phyloP scores from a whole-genome alignment of 2,888 invertebrate genomes.

The Lydus trimaculatus region DNA sequence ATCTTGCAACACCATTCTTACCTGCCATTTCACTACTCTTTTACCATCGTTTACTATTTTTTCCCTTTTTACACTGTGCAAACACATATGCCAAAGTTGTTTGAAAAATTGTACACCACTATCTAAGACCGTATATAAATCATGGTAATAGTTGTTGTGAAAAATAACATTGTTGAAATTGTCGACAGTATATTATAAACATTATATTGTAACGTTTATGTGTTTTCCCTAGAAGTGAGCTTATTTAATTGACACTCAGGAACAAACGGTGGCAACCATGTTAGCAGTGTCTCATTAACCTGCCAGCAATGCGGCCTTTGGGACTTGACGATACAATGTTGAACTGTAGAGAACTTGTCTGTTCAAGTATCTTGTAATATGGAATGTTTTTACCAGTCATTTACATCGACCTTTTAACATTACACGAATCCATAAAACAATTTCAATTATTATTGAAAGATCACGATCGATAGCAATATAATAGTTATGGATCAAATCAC shows the following conservation, averaged over 20 bases:
- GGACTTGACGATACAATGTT: slow-evolving; percentile 14
- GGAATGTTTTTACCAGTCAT: slow-evolving; percentile 14
- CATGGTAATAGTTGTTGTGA: slow-evolving; percentile 10
- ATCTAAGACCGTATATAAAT: not conserved
- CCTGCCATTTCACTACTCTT: not conserved
- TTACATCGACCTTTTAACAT: slow-evolving; percentile 4
- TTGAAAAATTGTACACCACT: not conserved
- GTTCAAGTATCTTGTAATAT: slow-evolving; percentile 19
- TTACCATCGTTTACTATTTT: not conserved
- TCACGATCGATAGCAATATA: not conserved
- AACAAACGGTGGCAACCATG: slow-evolving; percentile 35
- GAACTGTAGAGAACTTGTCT: slow-evolving; percentile 15
- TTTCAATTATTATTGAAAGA: slow-evolving; percentile 17
- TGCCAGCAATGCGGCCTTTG: slow-evolving; percentile 29
- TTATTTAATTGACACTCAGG: slow-evolving; percentile 38
- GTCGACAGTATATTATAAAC: slow-evolving; percentile 11
- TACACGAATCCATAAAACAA: slow-evolving; percentile 6
- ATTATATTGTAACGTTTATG: slow-evolving; percentile 5
- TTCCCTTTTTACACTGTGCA: not conserved
- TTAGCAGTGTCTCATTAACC: slow-evolving; percentile 35
- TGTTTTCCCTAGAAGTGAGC: slow-evolving; percentile 11
- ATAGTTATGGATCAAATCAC: not conserved
- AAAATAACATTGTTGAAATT: not conserved
- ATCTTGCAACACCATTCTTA: not conserved
- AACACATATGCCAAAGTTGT: slow-evolving; percentile 1